Evolutionary conservation across 1,140 invertebrate species (phyloP).

Genomic region (Caenorhabditis tropicalis): DNA sequence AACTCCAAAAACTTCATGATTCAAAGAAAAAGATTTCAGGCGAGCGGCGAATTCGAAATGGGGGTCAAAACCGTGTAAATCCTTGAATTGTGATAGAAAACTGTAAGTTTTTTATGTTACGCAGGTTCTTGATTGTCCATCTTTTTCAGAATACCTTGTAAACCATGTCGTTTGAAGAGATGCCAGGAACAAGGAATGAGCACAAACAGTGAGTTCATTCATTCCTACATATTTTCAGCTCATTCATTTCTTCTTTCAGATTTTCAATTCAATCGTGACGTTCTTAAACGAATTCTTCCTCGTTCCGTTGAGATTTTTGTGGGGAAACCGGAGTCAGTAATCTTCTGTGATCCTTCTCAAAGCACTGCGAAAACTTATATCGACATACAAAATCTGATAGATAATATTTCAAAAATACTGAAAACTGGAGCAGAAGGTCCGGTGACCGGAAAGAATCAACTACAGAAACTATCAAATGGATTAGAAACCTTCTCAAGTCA

Average conservation of each 20-base stretch:
- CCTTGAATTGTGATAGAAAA: not conserved
- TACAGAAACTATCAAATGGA: constrained; percentile 3
- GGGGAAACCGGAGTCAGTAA: not conserved
- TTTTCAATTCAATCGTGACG: not conserved
- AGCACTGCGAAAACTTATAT: not conserved
- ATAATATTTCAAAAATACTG: not conserved
- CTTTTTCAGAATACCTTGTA: not conserved
- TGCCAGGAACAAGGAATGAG: constrained; percentile 21
- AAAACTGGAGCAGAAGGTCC: not conserved
- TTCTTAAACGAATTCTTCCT: not conserved
- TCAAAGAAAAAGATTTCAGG: not conserved
- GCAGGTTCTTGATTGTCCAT: not conserved
- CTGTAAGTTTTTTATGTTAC: not conserved
- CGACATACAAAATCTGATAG: not conserved
- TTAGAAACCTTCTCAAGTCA: not conserved
- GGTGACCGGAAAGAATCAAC: not conserved
- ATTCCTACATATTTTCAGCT: not conserved
- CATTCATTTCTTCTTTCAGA: not conserved
- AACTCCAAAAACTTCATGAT: not conserved
- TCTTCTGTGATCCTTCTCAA: not conserved
- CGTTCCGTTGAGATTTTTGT: not conserved
- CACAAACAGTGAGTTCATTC: not conserved
- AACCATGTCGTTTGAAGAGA: not conserved
- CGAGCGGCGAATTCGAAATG: not conserved
- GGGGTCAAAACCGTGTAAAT: not conserved